Conservation (phyloP, 2,113 vertebrate species). For the Barbus barbus region DNA sequence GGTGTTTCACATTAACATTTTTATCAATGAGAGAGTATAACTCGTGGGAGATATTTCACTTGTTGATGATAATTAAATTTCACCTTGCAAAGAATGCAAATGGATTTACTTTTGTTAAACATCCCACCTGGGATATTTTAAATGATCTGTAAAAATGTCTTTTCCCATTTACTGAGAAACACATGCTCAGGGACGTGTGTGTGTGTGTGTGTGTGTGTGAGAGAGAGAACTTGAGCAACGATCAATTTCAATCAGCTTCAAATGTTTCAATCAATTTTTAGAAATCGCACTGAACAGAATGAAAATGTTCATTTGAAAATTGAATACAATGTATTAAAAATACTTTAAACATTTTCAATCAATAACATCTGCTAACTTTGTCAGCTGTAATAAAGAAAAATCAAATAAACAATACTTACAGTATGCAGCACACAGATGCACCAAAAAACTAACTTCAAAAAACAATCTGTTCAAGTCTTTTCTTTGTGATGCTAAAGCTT, state of each 20-base stretch:
- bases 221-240: too few species aligned
- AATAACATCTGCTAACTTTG: neutral
- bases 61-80: conserved; percentile 13
- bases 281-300: neutral
- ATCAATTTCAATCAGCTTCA: neutral
- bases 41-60: neutral
- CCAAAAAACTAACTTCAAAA: neutral
- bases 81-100: neutral
- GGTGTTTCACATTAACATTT: neutral
- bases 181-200: neutral
- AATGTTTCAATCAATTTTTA: neutral
- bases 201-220: too few species aligned
- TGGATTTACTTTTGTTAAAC: neutral
- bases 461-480: neutral
- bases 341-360: neutral
- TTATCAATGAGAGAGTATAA: too few species aligned
- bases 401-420: neutral
- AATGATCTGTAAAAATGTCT: neutral
- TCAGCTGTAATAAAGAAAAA: neutral
- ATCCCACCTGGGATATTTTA: neutral
- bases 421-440: neutral
- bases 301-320: neutral
- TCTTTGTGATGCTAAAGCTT: neutral
- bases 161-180: neutral
- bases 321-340: neutral